phyloP scores from a whole-genome alignment of 2,797 vertebrate genomes.

The Hippopotamyrus pictus region DNA sequence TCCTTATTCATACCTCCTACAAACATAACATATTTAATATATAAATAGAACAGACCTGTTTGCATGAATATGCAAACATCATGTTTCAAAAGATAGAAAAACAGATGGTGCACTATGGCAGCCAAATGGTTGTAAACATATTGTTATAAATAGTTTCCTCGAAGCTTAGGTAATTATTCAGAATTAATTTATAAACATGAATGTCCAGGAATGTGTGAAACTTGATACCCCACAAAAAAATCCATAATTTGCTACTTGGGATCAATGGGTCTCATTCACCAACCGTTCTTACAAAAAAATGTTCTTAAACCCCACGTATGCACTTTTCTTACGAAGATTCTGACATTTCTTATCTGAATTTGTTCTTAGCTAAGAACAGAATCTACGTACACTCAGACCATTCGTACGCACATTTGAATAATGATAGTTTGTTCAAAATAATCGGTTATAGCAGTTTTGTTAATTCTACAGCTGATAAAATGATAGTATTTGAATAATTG shows the following conservation, averaged over 20 bases:
- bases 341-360: no score
- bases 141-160: neutral
- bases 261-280: neutral
- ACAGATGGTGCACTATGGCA: neutral
- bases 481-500: no score
- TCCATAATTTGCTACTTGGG: neutral
- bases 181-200: neutral
- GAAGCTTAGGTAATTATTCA: constrained; percentile 1
- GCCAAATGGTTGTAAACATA: neutral
- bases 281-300: no score
- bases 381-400: no score
- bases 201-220: neutral
- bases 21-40: neutral
- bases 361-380: no score
- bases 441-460: no score
- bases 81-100: neutral
- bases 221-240: neutral
- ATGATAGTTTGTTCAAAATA: no score
- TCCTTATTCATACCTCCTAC: neutral
- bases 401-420: no score
- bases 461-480: no score
- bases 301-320: no score
- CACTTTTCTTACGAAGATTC: no score
- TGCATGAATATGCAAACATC: neutral
- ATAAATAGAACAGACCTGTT: constrained; percentile 1